Base-by-base conservation (phyloP, 2,797 vertebrate genomes). In the Myoxocephalus aenaeus region DNA sequence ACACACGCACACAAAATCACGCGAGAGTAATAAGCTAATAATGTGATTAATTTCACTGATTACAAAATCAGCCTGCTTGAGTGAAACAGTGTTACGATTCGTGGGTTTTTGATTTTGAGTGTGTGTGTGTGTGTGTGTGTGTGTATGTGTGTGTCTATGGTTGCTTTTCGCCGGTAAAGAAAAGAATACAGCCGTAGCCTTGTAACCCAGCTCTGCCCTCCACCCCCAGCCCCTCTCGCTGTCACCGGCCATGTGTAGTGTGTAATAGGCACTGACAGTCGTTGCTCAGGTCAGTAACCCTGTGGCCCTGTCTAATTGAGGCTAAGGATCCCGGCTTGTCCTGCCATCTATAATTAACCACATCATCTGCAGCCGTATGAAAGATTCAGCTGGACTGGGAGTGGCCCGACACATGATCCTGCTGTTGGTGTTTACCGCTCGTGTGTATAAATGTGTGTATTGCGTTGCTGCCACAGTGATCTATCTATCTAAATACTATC, bases 351-450 rank as follows among this genome's bases (percentile, higher is more conserved):
- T 94, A 93, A 93, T 94, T 93, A 94, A 94, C 86, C 82, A 84
- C 92, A 88, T 93, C 91, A 95, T 95, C 95, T 94, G 91, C 91
- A 86, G 89, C 87, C 86, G 80, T 93, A 95, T 95, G 90, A 95
- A 95, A 95, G 94, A 95, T 95, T 95, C 91, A 95, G 90, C 87
- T 90, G 90, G 93, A 93, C 92, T 89, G 90, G 92, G 94, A 94
- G 94, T 91, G 93, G 91, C 88, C 65, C 88, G 89, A 94, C 90
- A 94, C 85, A 86, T 56, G 92, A 93, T 92, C 88, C 81, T 1
- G 20, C 83, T 20, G 70, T 83, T 81, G 80, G 81, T 87, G 86
- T 88, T 88, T 79, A 83, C 77, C 10, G 73, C 80, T 75, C 7
- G 70, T 71, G 87, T 85, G 84, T 74, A 87, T 78, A 81, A 83